Evolutionary conservation across 2,113 vertebrate genomes (phyloP).

Genomic region (Orthonyx spaldingii): DNA sequence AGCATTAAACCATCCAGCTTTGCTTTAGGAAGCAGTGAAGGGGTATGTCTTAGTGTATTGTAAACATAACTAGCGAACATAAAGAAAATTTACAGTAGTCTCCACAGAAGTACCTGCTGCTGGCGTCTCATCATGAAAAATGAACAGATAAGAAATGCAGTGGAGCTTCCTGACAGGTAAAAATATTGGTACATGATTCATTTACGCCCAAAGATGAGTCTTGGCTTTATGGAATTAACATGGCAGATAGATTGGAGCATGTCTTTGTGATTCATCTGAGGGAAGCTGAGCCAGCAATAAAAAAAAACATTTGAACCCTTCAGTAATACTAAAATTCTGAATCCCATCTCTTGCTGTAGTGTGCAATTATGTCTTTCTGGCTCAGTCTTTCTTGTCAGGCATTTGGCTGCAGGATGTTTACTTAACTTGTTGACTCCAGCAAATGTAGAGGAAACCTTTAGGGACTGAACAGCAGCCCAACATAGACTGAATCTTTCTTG

Average conservation of each 20-base stretch:
- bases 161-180: not conserved
- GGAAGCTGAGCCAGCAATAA: conserved; percentile 12
- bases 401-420: not conserved
- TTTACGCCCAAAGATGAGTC: not conserved
- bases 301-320: not conserved
- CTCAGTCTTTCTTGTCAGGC: conserved; percentile 4
- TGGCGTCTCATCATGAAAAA: not conserved
- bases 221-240: not conserved
- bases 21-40: conserved; percentile 77
- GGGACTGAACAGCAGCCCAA: not conserved
- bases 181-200: not conserved
- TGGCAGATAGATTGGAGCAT: not conserved
- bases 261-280: not conserved
- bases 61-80: not conserved
- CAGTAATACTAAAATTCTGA: not conserved
- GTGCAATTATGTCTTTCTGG: not conserved
- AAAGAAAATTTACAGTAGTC: not conserved
- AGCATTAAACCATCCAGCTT: conserved; percentile 60
- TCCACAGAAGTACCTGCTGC: conserved; percentile 3
- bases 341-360: not conserved
- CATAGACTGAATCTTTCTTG: not conserved
- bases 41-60: conserved; percentile 54
- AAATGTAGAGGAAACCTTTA: not conserved
- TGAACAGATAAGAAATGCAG: not conserved
- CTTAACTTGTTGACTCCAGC: conserved; percentile 52